Evolutionary conservation across 1,140 invertebrate genomes (phyloP).

Genomic region (Pseudomyrmex cubaensis): DNA sequence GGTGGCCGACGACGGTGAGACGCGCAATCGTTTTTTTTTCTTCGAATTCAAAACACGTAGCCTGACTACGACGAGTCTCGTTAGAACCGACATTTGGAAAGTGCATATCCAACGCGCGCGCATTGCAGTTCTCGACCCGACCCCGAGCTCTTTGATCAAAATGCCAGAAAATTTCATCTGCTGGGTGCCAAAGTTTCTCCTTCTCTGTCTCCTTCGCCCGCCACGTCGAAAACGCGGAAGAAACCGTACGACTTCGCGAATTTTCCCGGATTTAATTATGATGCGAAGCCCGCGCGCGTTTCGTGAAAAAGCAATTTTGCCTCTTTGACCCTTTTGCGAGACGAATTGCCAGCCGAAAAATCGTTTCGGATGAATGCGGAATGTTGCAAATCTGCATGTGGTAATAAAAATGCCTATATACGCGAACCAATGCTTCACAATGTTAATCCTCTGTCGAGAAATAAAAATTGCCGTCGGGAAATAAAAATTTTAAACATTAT

Average conservation of each 20-base stretch:
- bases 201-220: conserved; percentile 38
- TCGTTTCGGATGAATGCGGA: conserved; percentile 11
- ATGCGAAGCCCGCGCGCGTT: conserved; percentile 44
- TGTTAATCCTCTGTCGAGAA: background rate
- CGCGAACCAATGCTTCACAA: background rate
- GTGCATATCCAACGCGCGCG: background rate
- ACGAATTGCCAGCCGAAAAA: conserved; percentile 47
- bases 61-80: conserved; percentile 41
- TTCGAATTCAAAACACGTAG: conserved; percentile 52
- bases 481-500: background rate
- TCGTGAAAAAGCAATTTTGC: conserved; percentile 29
- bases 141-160: conserved; percentile 64
- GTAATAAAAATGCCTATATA: background rate
- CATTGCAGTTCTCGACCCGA: conserved; percentile 8
- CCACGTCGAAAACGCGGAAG: background rate
- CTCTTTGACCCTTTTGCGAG: conserved; percentile 48
- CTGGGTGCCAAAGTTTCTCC: conserved; percentile 54
- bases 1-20: conserved; percentile 2
- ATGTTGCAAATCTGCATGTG: background rate
- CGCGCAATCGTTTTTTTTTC: conserved; percentile 60
- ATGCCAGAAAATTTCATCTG: conserved; percentile 67
- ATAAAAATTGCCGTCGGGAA: too few species aligned
- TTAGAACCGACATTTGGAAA: conserved; percentile 55
- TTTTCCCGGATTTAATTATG: conserved; percentile 71
- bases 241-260: conserved; percentile 65